Evolutionary conservation across 2,113 vertebrate genomes (phyloP), one percentile per base, ranked within the genome.

Genomic region (Pelecanoides urinatrix): DNA sequence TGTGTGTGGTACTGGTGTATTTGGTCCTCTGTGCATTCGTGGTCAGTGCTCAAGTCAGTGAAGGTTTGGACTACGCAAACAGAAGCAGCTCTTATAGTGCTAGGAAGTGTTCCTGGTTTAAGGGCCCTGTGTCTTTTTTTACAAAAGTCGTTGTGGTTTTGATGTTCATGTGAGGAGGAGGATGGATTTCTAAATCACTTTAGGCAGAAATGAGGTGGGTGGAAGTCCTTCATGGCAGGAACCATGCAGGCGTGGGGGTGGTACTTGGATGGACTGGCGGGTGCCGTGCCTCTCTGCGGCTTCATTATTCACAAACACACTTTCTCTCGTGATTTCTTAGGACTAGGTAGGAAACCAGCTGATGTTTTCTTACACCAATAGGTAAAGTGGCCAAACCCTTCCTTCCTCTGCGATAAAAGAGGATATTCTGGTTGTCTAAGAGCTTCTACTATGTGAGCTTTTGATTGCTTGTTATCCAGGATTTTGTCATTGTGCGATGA

Each of bases 231-330:
- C 7, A 3, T 25, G 36, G 11, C 45, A 70, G 53, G 16, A 26
- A 10, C 19, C 1, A 0, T 70, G 22, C 0, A 4, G 36, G 11
- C 44, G 15, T 3, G 0, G 15, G 13, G 10, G 5, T 65, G 16
- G 20, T 52, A 8, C 27, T 55, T 79, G 0, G 1, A 2, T 62
- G 66, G 19, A 20, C 25, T 68, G 45, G 14, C 15, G 6, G 13
- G 9, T 71, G 12, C 34, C 10, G 2, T 67, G 11, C 11, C 3
- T 62, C 14, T 53, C 21, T 58, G 16, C 3, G 2, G 3, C 42
- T 80, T n/a, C 83, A 5, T 79, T 85, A 27, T 2, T 27, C 15
- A n/a, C 10, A 86, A 49, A 38, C 11, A 68, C 29, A 3, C 30
- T 45, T 86, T 16, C 7, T 59, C 8, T 40, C 2, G 1, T 70